Percentiles rank a stretch among this genome's conserved stretches.
Evolutionary conservation across 92 coral and sea anemone species (phyloP).

Genomic region (Porites evermanni): DNA sequence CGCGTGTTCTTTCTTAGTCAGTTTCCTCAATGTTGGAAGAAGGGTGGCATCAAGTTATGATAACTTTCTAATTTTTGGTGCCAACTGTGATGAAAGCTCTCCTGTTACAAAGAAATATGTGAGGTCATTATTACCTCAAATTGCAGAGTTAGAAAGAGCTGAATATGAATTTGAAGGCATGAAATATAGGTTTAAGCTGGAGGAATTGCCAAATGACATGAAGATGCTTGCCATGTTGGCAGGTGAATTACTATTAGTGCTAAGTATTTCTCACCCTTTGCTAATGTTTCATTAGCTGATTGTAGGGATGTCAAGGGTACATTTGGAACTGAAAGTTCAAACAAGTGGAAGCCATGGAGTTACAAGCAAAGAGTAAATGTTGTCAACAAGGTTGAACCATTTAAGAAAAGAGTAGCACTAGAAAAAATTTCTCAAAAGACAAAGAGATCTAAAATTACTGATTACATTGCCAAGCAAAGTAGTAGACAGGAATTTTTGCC

Average conservation of each 20-base stretch:
- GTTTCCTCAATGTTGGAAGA: slow-evolving; percentile 64
- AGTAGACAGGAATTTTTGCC: slow-evolving; percentile 66
- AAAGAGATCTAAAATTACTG: slow-evolving; percentile 56
- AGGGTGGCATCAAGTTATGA: slow-evolving; percentile 56
- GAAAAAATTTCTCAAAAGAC: slow-evolving; percentile 43
- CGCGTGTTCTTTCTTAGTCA: slow-evolving; percentile 61
- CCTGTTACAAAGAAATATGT: slow-evolving; percentile 63
- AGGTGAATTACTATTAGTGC: slow-evolving; percentile 51
- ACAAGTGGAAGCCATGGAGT: slow-evolving; percentile 51
- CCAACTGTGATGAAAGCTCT: slow-evolving; percentile 76
- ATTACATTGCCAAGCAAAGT: slow-evolving; percentile 58
- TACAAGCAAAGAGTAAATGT: slow-evolving; percentile 54
- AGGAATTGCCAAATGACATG: slow-evolving; percentile 77
- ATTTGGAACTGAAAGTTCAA: slow-evolving; percentile 35
- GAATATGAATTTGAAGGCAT: slow-evolving; percentile 53
- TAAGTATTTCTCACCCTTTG: slow-evolving; percentile 54
- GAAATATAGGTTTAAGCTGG: slow-evolving; percentile 47
- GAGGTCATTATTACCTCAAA: slow-evolving; percentile 54
- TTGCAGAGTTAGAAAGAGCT: slow-evolving; percentile 52
- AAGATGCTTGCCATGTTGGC: slow-evolving; percentile 64
- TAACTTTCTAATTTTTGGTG: slow-evolving; percentile 70
- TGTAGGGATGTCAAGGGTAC: slow-evolving; percentile 33
- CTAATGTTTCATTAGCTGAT: slow-evolving; percentile 32
- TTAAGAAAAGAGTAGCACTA: slow-evolving; percentile 41
- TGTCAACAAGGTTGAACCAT: slow-evolving; percentile 57